Evolutionary conservation across 2,113 vertebrate genomes (phyloP).

Genomic region (Tetrao urogallus): DNA sequence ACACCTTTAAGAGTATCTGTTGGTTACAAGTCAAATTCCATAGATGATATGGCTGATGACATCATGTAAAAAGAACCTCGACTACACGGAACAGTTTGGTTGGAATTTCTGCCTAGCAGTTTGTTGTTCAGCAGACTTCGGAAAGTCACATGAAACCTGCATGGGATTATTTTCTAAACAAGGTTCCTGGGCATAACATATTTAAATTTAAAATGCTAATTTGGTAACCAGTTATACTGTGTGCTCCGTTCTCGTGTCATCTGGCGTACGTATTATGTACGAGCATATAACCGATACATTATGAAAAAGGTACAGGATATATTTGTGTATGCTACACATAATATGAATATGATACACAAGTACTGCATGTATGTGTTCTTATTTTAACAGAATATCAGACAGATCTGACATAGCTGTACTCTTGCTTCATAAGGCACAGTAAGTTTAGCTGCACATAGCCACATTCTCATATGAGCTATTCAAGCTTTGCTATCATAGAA

Average conservation of each 20-base stretch:
- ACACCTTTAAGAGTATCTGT: neutral
- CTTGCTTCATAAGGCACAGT: neutral
- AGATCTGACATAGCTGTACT: neutral
- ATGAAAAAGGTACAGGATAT: neutral
- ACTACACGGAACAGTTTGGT: neutral
- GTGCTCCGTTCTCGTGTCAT: neutral
- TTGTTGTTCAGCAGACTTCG: neutral
- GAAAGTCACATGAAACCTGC: neutral
- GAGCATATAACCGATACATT: neutral
- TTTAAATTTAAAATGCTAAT: neutral
- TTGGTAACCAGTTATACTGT: neutral
- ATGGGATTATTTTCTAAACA: neutral
- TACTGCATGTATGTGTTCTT: too few relatives aligned
- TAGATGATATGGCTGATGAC: neutral
- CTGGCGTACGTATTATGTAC: neutral
- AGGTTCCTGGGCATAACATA: neutral
- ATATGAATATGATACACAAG: neutral
- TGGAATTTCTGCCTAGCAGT: neutral
- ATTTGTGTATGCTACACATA: neutral
- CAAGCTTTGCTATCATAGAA: accelerated
- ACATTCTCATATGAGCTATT: neutral
- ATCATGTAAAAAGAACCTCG: neutral
- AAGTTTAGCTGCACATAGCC: neutral
- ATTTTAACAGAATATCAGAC: neutral
- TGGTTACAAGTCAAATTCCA: neutral